Conservation (phyloP, 1,140 invertebrate species). For the Subanguina moxae region DNA sequence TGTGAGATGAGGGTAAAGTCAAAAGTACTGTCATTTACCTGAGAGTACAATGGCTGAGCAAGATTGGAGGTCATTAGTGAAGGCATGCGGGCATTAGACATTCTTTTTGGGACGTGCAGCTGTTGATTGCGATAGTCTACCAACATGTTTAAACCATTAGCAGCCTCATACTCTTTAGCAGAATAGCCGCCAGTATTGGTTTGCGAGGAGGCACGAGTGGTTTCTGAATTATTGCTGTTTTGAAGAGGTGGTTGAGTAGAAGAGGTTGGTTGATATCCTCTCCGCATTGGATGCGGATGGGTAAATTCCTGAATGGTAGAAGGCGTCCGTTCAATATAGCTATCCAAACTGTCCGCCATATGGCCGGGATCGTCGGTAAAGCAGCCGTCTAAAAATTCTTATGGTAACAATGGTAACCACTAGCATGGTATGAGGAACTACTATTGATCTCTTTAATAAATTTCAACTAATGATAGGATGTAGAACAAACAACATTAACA, state of each 20-base stretch:
- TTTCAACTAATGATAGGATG: no score
- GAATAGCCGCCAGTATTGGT: constrained; percentile 11
- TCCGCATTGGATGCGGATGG: no score
- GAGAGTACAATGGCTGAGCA: constrained; percentile 37
- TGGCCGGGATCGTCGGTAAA: background rate
- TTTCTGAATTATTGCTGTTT: background rate
- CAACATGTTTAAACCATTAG: constrained; percentile 27
- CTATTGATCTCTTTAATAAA: no score
- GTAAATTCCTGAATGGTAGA: background rate
- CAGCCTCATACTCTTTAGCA: constrained; percentile 45
- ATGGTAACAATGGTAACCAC: no score
- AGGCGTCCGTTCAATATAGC: background rate
- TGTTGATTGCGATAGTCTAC: constrained; percentile 30
- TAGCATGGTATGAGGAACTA: no score
- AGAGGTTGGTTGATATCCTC: background rate
- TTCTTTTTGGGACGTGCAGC: constrained; percentile 10
- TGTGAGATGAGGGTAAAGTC: no score
- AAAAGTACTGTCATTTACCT: constrained; percentile 26
- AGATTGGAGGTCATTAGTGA: constrained; percentile 18
- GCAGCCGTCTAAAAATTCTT: background rate
- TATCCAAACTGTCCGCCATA: background rate
- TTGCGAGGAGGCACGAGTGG: constrained; percentile 5
- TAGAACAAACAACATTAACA: no score
- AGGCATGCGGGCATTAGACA: background rate
- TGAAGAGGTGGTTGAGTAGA: background rate